Base-by-base conservation (phyloP, 2,888 invertebrate genomes). In the Mimumesa dahlbomi region DNA sequence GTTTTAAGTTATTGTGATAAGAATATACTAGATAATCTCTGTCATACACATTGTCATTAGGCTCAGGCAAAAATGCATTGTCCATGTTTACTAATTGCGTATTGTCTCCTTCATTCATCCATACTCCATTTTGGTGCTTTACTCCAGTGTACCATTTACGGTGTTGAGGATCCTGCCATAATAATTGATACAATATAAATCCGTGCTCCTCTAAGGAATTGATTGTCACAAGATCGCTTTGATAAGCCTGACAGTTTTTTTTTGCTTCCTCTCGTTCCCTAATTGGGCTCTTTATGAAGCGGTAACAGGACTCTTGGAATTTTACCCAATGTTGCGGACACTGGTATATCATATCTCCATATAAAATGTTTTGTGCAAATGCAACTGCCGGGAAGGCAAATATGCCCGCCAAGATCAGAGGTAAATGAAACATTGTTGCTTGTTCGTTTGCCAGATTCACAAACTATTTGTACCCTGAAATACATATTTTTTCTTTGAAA, bases 251-350 rank as follows among this genome's bases (percentile, higher is more conserved):
- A 86, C 97, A 98, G 79, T 96, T 95, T 83, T 93, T 93, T 78
- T 94, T 92, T 0, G 97, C 97, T 81, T 97, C 97, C 80, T 93
- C 94, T 84, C 94, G 93, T 40, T 93, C 93, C 59, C 94, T 94
- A 80, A 93, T 92, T 0, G 97, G 97, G 3, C 96, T 97, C 84
- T 96, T 95, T 2, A 96, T 95, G 85, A 98, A 98, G 52, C 96
- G 93, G 88, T 97, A 98, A 89, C 98, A 98, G 0, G 94, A 93
- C 68, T 94, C 93, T 74, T 94, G 93, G 85, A 92, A 95, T 25
- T 93, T 92, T n/a, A 94, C 90, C 98, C 98, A 98, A 87, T 96
- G 93, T 54, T 94, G 93, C 0, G 97, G 98, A 89, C 98, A 98
- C 84, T 91, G 83, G 43, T 82, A 80, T 19, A 77, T 65, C 11